Conservation (phyloP, 2,113 vertebrate genomes). For the Eurypyga helias region DNA sequence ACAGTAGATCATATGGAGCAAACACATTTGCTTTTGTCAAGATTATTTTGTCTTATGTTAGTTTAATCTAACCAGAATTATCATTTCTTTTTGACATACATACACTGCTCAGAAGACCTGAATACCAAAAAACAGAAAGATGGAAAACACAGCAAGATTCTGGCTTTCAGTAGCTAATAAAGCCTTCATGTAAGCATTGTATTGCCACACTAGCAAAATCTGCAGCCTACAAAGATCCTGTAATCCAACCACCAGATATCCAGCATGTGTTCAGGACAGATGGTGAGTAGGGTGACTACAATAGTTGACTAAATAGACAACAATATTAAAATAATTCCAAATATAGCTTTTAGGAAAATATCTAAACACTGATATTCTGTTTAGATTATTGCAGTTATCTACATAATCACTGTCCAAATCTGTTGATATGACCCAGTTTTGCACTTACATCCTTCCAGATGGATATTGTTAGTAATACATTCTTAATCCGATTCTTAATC, state of each 20-base stretch:
- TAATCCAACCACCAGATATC: background rate
- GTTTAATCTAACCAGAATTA: background rate
- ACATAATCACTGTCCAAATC: background rate
- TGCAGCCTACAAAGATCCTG: background rate
- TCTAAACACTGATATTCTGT: background rate
- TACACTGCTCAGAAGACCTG: background rate
- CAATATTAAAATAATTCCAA: background rate
- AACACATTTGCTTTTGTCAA: background rate
- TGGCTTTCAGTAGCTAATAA: background rate
- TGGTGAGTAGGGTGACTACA: background rate
- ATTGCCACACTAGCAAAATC: background rate
- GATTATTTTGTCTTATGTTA: background rate
- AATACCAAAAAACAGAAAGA: background rate
- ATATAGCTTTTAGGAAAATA: background rate
- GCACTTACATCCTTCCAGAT: background rate
- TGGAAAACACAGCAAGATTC: background rate
- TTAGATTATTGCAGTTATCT: background rate
- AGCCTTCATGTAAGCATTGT: background rate
- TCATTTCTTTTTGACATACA: background rate
- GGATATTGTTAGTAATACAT: background rate
- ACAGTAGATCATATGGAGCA: background rate
- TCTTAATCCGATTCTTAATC: constrained; percentile 33
- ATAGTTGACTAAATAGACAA: background rate
- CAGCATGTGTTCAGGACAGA: background rate
- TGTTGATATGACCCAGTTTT: constrained; percentile 32